A percentile compares a stretch with the other conserved stretches of the same genome.
Evolutionary conservation across 2,888 invertebrate species (phyloP).

Genomic region (Drosophila cyrtoloma): DNA sequence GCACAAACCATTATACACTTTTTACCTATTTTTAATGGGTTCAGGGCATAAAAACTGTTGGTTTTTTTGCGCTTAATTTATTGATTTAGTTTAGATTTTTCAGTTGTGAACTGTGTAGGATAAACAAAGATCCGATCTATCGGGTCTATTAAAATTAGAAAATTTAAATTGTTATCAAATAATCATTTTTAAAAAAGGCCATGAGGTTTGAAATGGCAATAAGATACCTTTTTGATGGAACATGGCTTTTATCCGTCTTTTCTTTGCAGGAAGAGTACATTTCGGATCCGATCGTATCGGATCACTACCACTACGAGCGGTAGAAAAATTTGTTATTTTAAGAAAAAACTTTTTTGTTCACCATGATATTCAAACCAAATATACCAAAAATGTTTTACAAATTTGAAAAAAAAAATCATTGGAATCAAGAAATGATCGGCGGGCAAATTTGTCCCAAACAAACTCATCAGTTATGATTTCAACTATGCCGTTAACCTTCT

Average conservation of each 20-base stretch:
- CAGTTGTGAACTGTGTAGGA: too few relatives aligned
- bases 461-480: background rate
- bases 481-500: background rate
- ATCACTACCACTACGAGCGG: background rate
- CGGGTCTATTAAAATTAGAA: background rate
- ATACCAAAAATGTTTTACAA: background rate
- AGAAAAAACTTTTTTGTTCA: background rate
- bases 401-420: too few relatives aligned
- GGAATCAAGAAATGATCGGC: too few relatives aligned
- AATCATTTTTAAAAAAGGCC: background rate
- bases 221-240: background rate
- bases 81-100: background rate
- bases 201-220: background rate
- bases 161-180: background rate
- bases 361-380: background rate
- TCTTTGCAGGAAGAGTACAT: background rate
- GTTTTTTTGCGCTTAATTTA: background rate
- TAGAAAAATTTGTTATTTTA: background rate
- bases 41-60: background rate
- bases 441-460: background rate
- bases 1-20: too few relatives aligned
- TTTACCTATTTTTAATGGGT: too few relatives aligned
- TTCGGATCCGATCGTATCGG: background rate
- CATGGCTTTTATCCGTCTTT: background rate
- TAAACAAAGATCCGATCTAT: too few relatives aligned